Conservation (phyloP, 1,140 invertebrate species). For the Orussus abietinus region DNA sequence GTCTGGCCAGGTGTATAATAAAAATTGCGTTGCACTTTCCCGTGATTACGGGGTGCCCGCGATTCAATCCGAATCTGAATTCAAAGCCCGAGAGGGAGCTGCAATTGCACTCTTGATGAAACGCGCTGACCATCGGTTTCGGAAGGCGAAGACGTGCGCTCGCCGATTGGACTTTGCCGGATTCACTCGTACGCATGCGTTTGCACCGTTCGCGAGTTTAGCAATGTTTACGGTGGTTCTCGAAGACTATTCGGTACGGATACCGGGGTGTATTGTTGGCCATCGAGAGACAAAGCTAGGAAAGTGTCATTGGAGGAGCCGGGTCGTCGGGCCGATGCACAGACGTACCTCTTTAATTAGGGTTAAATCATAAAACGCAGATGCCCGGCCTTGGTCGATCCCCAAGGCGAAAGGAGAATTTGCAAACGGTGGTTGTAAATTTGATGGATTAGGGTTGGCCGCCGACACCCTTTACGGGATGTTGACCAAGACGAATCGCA, state of each 20-base stretch:
- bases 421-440: constrained; percentile 40
- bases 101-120: too few species aligned
- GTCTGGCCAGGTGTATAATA: too few species aligned
- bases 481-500: constrained; percentile 19
- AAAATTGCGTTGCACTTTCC: too few species aligned
- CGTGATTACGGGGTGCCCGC: too few species aligned
- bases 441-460: constrained; percentile 27
- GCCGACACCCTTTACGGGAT: constrained; percentile 21
- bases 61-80: too few species aligned
- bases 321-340: constrained; percentile 7
- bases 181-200: too few species aligned
- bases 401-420: constrained; percentile 35
- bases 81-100: too few species aligned
- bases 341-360: constrained; percentile 45
- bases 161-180: background rate
- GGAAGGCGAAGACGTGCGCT: constrained; percentile 4
- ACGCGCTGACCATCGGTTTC: too few species aligned
- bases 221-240: background rate
- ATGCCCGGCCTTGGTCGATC: constrained; percentile 22
- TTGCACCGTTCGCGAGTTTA: constrained; percentile 4
- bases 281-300: background rate
- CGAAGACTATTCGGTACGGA: too few species aligned
- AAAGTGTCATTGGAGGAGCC: constrained; percentile 11
- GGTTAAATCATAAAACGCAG: constrained; percentile 43
- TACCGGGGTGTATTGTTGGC: background rate